Evolutionary conservation across 1,140 invertebrate genomes (phyloP), one percentile per base, ranked within the genome.

Genomic region (Caenorhabditis briggsae): DNA sequence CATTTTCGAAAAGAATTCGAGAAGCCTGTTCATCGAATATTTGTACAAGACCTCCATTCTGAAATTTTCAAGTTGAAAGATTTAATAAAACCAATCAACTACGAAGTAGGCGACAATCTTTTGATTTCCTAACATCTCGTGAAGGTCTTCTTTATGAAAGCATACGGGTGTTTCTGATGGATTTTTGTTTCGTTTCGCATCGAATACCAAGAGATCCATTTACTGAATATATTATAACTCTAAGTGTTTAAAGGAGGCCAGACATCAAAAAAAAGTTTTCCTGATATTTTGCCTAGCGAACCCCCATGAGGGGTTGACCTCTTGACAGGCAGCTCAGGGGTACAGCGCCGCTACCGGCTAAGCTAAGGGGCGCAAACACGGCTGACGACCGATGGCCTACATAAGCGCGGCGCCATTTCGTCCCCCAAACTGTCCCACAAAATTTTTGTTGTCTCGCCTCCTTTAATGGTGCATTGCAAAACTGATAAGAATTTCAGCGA

Each of bases 171-270:
- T n/a, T 53, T 41, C n/a, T 50, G 18, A 18, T n/a, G 9, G n/a
- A 23, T 70, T 43, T 25, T 46, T 9, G 23, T 53, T 53, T 5
- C 70, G 70, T 50, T 78, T 78, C 11, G 46, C 46, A 78, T 78
- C 70, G n/a, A 50, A 78, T 50, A 50, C 46, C n/a, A 78, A 50
- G n/a, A 78, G 70, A 78, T 78, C 70, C 70, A 78, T 78, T n/a
- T 11, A 12, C 18, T 70, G 11, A 53, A 53, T 14, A 16, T 53
- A 53, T 9, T 41, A 8, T 9, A 33, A 64, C n/a, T n/a, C n/a
- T n/a, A n/a, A n/a, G n/a, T n/a, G n/a, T n/a, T n/a, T n/a, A n/a
- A n/a, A n/a, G n/a, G n/a, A n/a, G n/a, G n/a, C n/a, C n/a, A n/a
- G n/a, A n/a, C n/a, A n/a, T n/a, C n/a, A n/a, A n/a, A n/a, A n/a